Conservation (phyloP, 2,113 vertebrate genomes). For the Illadopsis cleaveri region DNA sequence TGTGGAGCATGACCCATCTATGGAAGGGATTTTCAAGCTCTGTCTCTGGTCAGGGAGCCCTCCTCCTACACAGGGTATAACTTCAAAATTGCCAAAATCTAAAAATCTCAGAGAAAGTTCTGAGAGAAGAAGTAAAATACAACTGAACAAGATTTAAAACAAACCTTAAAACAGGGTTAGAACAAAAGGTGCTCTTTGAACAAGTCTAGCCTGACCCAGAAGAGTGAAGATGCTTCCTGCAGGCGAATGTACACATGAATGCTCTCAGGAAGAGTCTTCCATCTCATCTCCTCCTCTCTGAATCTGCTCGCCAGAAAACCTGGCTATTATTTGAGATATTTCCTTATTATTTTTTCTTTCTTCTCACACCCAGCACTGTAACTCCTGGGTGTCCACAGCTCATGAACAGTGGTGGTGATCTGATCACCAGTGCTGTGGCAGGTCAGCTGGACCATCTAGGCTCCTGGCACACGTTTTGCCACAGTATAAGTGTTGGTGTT, state of each 20-base stretch:
- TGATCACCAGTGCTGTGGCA: fast-evolving
- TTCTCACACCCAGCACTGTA: neutral
- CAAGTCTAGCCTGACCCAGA: neutral
- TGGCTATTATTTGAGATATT: neutral
- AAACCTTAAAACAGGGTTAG: conserved; percentile 8
- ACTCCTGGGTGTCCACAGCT: neutral
- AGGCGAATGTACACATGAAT: neutral
- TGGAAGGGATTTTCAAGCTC: neutral
- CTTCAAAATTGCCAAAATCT: conserved; percentile 5
- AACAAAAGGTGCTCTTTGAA: conserved; percentile 48
- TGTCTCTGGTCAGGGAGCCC: neutral
- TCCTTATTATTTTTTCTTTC: neutral
- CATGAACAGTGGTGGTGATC: neutral
- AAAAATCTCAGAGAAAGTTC: neutral
- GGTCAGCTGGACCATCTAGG: neutral
- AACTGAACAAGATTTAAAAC: neutral
- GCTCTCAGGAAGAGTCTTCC: neutral
- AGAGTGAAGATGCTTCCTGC: neutral
- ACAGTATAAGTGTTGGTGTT: neutral
- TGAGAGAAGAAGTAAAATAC: neutral
- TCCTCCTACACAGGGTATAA: neutral
- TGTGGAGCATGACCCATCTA: neutral
- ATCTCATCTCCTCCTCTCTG: neutral
- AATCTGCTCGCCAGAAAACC: neutral
- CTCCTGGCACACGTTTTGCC: neutral